Evolutionary conservation across 2,113 vertebrate genomes (phyloP).

Genomic region (Greenwoodochromis staneri): DNA sequence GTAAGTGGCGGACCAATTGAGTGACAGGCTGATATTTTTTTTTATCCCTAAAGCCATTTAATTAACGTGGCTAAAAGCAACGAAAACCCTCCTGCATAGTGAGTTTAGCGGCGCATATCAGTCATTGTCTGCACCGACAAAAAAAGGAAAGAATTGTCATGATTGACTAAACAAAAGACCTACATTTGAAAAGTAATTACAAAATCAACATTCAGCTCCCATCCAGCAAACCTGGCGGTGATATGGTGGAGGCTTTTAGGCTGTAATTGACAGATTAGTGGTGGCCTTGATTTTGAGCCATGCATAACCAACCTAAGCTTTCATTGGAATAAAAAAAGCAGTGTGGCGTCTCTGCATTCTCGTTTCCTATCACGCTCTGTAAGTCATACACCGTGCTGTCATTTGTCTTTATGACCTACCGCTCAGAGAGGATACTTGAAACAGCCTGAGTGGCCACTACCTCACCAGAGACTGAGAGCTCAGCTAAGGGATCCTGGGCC

Average conservation of each 20-base stretch:
- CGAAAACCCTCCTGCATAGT: neutral
- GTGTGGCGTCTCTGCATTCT: neutral
- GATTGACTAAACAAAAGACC: neutral
- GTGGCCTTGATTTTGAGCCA: slow-evolving; percentile 47
- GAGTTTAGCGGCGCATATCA: neutral
- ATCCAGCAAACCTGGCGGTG: neutral
- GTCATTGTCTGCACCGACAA: neutral
- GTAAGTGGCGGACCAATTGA: neutral
- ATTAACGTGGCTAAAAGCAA: neutral
- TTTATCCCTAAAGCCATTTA: neutral
- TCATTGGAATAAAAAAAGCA: slow-evolving; percentile 11
- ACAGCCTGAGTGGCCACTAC: slow-evolving; percentile 39
- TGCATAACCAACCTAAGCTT: slow-evolving; percentile 1
- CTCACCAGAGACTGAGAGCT: slow-evolving; percentile 33
- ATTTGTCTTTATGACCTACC: slow-evolving; percentile 44
- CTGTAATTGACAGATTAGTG: slow-evolving; percentile 53
- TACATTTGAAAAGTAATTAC: neutral
- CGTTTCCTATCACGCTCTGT: neutral
- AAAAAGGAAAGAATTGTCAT: neutral
- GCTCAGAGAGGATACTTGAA: slow-evolving; percentile 35
- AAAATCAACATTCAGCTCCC: neutral
- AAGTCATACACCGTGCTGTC: neutral
- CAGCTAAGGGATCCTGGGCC: slow-evolving; percentile 14
- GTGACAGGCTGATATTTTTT: neutral
- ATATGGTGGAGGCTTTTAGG: slow-evolving; percentile 26